Evolutionary conservation across 2,113 vertebrate species (phyloP), one percentile per base, ranked within the genome.

Genomic region (Phaetusa simplex): DNA sequence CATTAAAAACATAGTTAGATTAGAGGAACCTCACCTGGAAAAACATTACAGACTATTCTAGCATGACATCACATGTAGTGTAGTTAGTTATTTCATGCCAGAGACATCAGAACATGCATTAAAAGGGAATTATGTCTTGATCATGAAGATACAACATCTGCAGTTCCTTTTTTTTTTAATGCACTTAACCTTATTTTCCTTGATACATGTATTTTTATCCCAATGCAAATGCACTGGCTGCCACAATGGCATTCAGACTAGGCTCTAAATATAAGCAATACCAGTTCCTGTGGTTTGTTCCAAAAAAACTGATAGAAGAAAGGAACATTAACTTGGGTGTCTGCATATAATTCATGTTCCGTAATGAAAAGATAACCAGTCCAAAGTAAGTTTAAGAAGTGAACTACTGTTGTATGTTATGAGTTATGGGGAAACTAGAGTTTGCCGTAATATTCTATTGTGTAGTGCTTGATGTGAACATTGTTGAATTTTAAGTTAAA

Each of bases 401-500:
- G 19, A 62, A 52, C 16, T 50, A 23, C 29, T 59, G n/a, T 7
- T 91, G 12, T 79, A 58, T 73, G 74, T 49, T 94, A 42, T 32
- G 30, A 78, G 5, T 76, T 91, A 47, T 73, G 45, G 80, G 52
- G 58, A 92, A 84, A 64, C 27, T 53, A 14, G 6, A 50, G 8
- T 84, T 91, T 94, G 11, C 34, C 73, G 65, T 74, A 59, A 59
- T 34, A 50, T 6, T 61, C 22, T 36, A 10, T 55, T 62, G 22
- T 56, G 50, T 53, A 76, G 76, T 53, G 43, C 29, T 89, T 74
- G 30, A 82, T 79, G 42, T 47, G 82, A 95, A 61, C 24, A 38
- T 49, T 82, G 62, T 42, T 89, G 59, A 69, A 93, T 92, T 95
- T 91, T 56, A 62, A 90, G 64, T 69, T 74, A 91, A 90, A 91